Base-by-base conservation (phyloP, 2,113 vertebrate species). In the Sinosuthora webbiana region DNA sequence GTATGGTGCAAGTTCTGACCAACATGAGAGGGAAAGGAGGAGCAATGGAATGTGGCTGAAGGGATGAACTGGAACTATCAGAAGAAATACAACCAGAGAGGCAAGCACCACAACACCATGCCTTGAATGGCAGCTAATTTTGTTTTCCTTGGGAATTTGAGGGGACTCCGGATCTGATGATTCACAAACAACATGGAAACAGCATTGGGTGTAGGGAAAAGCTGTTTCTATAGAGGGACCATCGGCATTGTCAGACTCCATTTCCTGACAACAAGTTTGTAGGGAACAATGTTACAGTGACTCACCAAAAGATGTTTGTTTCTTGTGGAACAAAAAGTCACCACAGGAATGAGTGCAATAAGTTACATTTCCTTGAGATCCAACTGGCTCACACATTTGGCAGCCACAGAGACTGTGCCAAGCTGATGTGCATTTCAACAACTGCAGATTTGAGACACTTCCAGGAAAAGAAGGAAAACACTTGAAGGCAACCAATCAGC, bases 251-350 rank as follows among this genome's bases (percentile, higher is more conserved):
- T 56, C 76, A 87, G 68, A 77, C 25, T 89, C 49, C 13, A 41
- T 65, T 96, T 96, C 95, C 94, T 70, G 68, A 85, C 62, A 74
- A 41, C n/a, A 44, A n/a, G 49, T 76, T 84, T 82, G 37, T 39
- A 65, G 39, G 23, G 50, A 95, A 93, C 81, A 91, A 87, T 88
- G 64, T 22, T 33, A 42, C n/a, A 5, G 9, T 96, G 96, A 96
- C 73, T 97, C 94, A 94, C 93, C 67, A 75, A 62, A 79, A 92
- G 31, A 79, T 57, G 71, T 89, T 94, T 83, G 60, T 50, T 87
- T 88, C 82, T 96, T 5, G 8, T 53, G 74, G 78, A 91, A 87
- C 92, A 92, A 85, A 76, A 93, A 91, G 87, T 77, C 10, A 0
- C 68, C 42, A 67, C 2, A 5, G 76, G 83, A 94, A 52, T 15